Percentiles rank a stretch among this genome's conserved stretches.
Conservation (phyloP, 2,113 vertebrate genomes). For the Platysteira castanea region DNA sequence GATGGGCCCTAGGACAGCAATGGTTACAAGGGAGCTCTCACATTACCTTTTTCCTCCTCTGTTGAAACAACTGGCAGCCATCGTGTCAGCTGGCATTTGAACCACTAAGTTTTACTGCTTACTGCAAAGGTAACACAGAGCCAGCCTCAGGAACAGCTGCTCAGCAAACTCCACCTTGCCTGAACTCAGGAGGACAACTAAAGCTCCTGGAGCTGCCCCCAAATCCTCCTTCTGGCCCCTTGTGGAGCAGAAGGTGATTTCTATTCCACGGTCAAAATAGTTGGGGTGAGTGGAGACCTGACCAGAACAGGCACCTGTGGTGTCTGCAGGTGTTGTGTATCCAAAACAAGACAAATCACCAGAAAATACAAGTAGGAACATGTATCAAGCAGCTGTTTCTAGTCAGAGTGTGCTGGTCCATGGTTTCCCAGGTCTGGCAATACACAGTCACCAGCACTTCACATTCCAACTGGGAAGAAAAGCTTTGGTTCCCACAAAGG, state of each 20-base stretch:
- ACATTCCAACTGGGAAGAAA: not conserved
- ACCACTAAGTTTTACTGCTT: not conserved
- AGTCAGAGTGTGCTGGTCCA: not conserved
- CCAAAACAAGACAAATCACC: not conserved
- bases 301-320: not conserved
- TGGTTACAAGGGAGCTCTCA: not conserved
- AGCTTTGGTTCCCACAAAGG: not conserved
- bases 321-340: not conserved
- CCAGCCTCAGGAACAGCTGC: not conserved
- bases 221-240: not conserved
- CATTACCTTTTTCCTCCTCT: not conserved
- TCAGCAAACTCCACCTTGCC: not conserved
- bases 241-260: not conserved
- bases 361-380: not conserved
- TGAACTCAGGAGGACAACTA: not conserved
- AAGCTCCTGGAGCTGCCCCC: not conserved
- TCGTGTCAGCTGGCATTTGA: not conserved
- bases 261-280: not conserved
- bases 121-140: not conserved
- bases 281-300: not conserved
- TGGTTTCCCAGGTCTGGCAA: not conserved
- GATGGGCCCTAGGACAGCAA: not conserved
- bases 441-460: not conserved
- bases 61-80: not conserved
- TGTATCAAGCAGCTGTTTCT: not conserved